phyloP scores from a whole-genome alignment of 2,888 invertebrate genomes.

The Cylindroiulus punctatus region DNA sequence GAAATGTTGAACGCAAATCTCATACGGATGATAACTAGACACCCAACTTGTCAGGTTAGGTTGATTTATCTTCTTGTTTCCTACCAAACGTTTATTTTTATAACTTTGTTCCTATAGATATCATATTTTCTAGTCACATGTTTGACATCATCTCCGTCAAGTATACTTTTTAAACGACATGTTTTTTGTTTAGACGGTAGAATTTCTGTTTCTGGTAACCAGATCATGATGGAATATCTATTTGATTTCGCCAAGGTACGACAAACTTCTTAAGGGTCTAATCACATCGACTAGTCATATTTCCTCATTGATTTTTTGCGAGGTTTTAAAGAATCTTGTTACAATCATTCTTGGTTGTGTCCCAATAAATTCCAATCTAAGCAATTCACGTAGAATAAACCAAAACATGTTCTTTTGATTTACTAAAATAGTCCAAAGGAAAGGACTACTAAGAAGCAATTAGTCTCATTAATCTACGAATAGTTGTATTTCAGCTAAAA shows the following conservation, averaged over 20 bases:
- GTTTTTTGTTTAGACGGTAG: background rate
- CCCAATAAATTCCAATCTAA: background rate
- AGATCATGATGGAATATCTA: background rate
- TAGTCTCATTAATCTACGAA: too few relatives aligned
- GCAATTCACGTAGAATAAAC: background rate
- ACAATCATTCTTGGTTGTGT: background rate
- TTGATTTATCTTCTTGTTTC: background rate
- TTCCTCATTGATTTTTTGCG: background rate
- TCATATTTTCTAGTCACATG: background rate
- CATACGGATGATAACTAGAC: background rate
- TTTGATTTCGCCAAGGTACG: background rate
- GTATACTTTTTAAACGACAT: background rate
- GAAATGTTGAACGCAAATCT: background rate
- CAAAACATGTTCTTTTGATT: background rate
- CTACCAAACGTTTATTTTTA: background rate
- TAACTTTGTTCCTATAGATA: background rate
- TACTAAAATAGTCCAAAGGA: background rate
- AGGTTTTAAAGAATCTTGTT: background rate
- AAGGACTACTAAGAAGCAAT: background rate
- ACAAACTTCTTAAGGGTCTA: conserved; percentile 18
- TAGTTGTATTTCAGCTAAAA: too few relatives aligned
- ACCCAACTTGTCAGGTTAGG: background rate
- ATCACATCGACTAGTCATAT: background rate
- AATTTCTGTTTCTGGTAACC: background rate
- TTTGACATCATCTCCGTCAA: too few relatives aligned